A percentile compares a stretch with the other conserved stretches of the same genome.
Conservation (phyloP, 2,797 vertebrate species). For the Xyrichtys novacula region DNA sequence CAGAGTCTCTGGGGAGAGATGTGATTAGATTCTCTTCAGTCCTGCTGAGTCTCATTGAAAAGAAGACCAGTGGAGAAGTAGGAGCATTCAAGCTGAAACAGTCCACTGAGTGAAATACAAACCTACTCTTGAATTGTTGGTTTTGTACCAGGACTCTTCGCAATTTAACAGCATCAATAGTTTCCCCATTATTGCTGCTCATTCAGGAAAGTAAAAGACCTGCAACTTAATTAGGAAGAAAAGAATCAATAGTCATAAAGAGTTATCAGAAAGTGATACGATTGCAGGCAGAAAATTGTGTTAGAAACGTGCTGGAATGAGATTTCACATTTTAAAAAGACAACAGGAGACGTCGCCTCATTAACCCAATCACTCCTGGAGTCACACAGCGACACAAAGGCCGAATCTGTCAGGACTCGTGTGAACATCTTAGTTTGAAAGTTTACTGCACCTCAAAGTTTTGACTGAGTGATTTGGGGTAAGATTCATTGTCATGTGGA, state of each 20-base stretch:
- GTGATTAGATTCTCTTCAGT: slow-evolving; percentile 64
- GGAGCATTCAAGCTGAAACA: neutral
- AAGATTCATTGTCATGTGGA: slow-evolving; percentile 38
- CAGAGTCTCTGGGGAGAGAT: slow-evolving; percentile 49
- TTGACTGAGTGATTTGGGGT: slow-evolving; percentile 16
- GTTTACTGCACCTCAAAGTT: slow-evolving; percentile 39
- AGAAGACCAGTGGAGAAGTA: neutral
- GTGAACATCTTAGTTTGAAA: slow-evolving; percentile 3
- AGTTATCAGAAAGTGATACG: slow-evolving; percentile 45
- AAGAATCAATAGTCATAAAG: slow-evolving; percentile 54
- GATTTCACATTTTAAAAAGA: slow-evolving; percentile 44
- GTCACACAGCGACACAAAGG: slow-evolving; percentile 18
- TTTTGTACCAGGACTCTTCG: neutral
- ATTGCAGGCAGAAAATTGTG: slow-evolving; percentile 30
- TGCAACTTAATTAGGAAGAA: slow-evolving; percentile 33
- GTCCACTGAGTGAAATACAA: slow-evolving; percentile 1
- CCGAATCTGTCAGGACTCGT: slow-evolving; percentile 6
- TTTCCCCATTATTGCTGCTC: slow-evolving; percentile 54
- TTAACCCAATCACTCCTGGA: slow-evolving; percentile 33
- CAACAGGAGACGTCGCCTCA: slow-evolving; percentile 22
- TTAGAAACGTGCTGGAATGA: slow-evolving; percentile 36
- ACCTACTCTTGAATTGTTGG: neutral
- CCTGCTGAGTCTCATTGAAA: slow-evolving; percentile 51
- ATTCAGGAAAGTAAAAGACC: slow-evolving; percentile 31
- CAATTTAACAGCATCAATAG: slow-evolving; percentile 50